Conservation (phyloP, 2,888 invertebrate genomes). For the Hemicrepidius hirtus region DNA sequence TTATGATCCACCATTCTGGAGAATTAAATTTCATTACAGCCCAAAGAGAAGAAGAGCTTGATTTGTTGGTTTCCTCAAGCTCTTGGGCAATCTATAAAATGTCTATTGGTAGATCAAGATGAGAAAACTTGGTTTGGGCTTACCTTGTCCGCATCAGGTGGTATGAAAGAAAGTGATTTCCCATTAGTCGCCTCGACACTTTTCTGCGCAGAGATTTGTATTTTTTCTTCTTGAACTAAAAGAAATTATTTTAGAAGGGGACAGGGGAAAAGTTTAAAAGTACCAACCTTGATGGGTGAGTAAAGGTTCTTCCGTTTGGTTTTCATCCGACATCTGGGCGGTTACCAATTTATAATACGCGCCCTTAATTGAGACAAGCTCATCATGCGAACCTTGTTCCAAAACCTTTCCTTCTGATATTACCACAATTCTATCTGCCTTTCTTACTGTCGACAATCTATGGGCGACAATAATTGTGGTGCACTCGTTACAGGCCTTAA, state of each 20-base stretch:
- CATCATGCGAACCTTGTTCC: slow-evolving; percentile 82
- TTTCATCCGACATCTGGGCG: slow-evolving; percentile 73
- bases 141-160: slow-evolving; percentile 2
- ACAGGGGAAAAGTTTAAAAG: background rate
- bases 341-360: slow-evolving; percentile 84
- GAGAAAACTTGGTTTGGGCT: no score
- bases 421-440: slow-evolving; percentile 84
- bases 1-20: slow-evolving; percentile 81
- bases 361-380: slow-evolving; percentile 79
- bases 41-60: slow-evolving; percentile 56
- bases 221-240: background rate
- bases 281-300: background rate
- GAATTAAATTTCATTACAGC: slow-evolving; percentile 75
- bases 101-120: background rate
- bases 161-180: background rate
- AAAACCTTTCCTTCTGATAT: slow-evolving; percentile 81
- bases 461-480: slow-evolving; percentile 89
- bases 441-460: slow-evolving; percentile 82
- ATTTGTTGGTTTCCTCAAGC: background rate
- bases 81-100: slow-evolving; percentile 13
- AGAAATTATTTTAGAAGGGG: background rate
- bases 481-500: slow-evolving; percentile 81
- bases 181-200: slow-evolving; percentile 11
- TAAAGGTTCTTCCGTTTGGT: background rate
- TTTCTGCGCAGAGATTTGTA: background rate